Percentiles rank a stretch among this genome's conserved stretches.
Evolutionary conservation across 2,888 invertebrate species (phyloP).

Genomic region (Neocrepidodera transversa): DNA sequence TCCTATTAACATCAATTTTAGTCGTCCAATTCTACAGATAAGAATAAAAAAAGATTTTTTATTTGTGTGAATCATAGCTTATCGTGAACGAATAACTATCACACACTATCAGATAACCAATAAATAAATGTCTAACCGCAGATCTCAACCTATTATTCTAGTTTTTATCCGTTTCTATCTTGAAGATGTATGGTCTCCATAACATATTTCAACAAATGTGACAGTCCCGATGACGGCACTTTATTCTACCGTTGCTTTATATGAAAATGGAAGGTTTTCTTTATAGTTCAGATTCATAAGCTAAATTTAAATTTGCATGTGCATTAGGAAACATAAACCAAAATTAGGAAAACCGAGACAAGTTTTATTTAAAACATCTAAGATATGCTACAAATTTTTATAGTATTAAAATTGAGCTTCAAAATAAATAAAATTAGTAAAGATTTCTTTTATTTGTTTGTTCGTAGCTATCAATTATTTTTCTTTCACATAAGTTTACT

Average conservation of each 20-base stretch:
- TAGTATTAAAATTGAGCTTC: no score
- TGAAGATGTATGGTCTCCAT: slow-evolving; percentile 24
- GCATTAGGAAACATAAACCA: no score
- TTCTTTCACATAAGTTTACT: no score
- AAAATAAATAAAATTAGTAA: no score
- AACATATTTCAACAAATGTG: slow-evolving; percentile 30
- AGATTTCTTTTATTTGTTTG: no score
- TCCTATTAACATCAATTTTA: not conserved
- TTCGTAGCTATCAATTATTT: no score
- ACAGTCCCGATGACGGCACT: slow-evolving; percentile 28
- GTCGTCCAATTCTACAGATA: slow-evolving; percentile 13
- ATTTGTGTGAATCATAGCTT: slow-evolving; percentile 27
- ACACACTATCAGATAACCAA: slow-evolving; percentile 26
- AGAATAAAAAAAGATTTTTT: slow-evolving; percentile 12
- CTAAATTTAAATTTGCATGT: slow-evolving; percentile 5
- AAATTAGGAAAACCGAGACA: no score
- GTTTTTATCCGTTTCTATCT: slow-evolving; percentile 27
- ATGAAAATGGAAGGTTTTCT: slow-evolving; percentile 2
- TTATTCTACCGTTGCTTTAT: slow-evolving; percentile 24
- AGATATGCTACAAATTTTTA: no score
- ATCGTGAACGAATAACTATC: slow-evolving; percentile 29
- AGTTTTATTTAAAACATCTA: no score
- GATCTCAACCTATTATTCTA: slow-evolving; percentile 27
- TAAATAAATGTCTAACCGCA: slow-evolving; percentile 26
- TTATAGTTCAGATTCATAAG: not conserved